Conservation (phyloP, 2,113 vertebrate species). For the Todiramphus chloris region DNA sequence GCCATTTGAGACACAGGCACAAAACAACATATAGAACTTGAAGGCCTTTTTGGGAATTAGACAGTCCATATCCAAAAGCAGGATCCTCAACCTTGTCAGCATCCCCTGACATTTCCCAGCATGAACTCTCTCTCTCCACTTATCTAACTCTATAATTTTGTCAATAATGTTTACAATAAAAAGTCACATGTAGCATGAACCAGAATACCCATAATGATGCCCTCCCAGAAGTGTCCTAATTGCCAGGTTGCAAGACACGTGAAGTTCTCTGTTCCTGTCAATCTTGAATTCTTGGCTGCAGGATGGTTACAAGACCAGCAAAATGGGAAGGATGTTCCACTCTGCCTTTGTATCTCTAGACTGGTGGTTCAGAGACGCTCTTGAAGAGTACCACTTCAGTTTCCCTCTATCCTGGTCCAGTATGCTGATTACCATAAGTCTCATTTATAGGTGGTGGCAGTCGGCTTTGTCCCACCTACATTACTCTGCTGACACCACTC, state of each 20-base stretch:
- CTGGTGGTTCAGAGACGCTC: background rate
- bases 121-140: background rate
- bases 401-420: background rate
- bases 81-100: background rate
- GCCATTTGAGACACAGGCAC: background rate
- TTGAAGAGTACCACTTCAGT: background rate
- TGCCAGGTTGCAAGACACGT: background rate
- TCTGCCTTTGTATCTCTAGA: background rate
- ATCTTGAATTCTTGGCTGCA: background rate
- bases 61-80: background rate
- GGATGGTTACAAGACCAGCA: background rate
- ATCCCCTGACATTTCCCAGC: background rate
- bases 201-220: background rate
- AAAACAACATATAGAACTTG: background rate
- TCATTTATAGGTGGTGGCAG: background rate
- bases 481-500: background rate
- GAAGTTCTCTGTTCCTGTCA: background rate
- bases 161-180: background rate
- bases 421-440: background rate
- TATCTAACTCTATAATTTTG: background rate
- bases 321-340: background rate
- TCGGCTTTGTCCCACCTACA: background rate
- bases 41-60: background rate
- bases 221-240: background rate
- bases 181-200: background rate